Conservation (phyloP, 2,113 vertebrate genomes). For the human (Homo sapiens) region DNA sequence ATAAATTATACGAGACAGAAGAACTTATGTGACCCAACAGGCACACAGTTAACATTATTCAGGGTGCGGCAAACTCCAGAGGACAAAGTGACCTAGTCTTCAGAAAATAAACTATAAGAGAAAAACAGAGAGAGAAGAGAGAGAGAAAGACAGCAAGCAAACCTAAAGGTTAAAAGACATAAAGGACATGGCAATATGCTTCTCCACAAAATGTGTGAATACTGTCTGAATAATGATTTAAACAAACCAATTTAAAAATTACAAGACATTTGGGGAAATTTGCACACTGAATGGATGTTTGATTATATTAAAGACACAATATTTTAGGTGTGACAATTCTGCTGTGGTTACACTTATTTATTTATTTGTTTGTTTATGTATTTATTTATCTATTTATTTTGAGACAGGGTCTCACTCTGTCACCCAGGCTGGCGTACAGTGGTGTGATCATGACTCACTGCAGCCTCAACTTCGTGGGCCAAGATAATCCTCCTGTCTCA, state of each 20-base stretch:
- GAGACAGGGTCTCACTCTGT: no score
- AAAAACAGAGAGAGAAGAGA: not conserved
- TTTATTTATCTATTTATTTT: no score
- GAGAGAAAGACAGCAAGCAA: not conserved
- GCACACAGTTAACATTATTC: not conserved
- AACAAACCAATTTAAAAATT: not conserved
- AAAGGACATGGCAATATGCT: not conserved
- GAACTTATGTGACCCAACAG: not conserved
- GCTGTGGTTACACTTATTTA: not conserved
- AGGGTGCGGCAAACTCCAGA: not conserved
- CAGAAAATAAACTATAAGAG: not conserved
- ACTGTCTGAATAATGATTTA: not conserved
- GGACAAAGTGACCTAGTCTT: not conserved
- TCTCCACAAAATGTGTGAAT: not conserved
- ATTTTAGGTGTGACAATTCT: not conserved
- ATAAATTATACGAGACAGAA: not conserved
- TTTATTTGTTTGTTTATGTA: no score
- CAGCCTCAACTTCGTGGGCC: no score
- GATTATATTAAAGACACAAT: not conserved
- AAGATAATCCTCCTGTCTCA: no score
- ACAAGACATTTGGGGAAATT: not conserved
- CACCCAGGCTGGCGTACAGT: no score
- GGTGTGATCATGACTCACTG: no score
- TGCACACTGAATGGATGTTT: not conserved
- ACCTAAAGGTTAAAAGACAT: not conserved